Conservation (phyloP, 2,113 vertebrate genomes). For the Istiophorus platypterus region DNA sequence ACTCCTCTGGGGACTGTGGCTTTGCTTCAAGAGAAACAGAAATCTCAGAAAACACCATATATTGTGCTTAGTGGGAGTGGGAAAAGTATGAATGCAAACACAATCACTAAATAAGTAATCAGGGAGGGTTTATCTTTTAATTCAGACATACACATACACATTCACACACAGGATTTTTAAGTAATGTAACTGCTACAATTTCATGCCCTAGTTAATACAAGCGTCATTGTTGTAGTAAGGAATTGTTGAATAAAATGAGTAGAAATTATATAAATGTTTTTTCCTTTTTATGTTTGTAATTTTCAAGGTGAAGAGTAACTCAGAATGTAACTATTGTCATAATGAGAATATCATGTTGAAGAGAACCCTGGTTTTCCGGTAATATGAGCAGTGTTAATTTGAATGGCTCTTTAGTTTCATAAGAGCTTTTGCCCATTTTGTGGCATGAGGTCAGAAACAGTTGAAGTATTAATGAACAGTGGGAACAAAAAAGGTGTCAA, state of each 20-base stretch:
- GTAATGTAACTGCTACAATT: constrained; percentile 9
- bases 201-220: constrained; percentile 16
- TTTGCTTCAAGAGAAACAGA: constrained; percentile 96
- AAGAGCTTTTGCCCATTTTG: background rate
- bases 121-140: background rate
- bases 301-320: background rate
- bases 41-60: constrained; percentile 94
- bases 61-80: constrained; percentile 95
- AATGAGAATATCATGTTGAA: background rate
- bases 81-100: constrained; percentile 93
- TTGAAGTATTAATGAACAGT: background rate
- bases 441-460: background rate
- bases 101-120: constrained; percentile 74
- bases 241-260: constrained; percentile 58
- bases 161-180: constrained; percentile 35
- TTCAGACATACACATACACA: background rate
- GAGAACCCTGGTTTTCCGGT: background rate
- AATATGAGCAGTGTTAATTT: background rate
- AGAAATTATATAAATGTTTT: background rate
- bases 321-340: background rate
- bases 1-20: constrained; percentile 93
- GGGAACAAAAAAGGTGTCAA: background rate
- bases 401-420: background rate
- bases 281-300: background rate
- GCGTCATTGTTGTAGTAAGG: constrained; percentile 34